These are phyloP conservation scores for Drosophila kohkoa DNA, from an alignment of 1,140 invertebrate genomes.

Conservation along the genomic window DNA sequence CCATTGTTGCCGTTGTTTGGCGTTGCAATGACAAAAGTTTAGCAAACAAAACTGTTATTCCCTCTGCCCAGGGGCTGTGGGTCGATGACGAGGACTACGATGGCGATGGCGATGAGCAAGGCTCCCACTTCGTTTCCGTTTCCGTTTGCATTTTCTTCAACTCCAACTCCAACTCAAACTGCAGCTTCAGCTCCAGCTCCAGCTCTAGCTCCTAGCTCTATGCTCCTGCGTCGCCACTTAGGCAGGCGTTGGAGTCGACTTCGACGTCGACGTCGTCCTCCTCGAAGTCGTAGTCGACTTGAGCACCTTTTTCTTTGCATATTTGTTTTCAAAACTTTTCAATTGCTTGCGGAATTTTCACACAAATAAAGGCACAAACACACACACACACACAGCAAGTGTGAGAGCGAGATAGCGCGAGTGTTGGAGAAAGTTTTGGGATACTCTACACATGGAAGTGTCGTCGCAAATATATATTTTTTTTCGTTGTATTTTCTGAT, in stretches of 20 bases:
- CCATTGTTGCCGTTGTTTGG: conserved; percentile 59
- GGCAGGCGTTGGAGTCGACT: conserved; percentile 43
- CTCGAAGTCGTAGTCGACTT: conserved; percentile 9
- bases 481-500: conserved; percentile 18
- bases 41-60: conserved; percentile 75
- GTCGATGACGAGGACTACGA: conserved; percentile 17
- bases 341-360: conserved; percentile 67
- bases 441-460: conserved; percentile 42
- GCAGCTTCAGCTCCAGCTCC: neutral
- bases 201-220: neutral
- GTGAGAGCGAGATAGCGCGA: conserved; percentile 12
- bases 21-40: conserved; percentile 72
- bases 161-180: neutral
- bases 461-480: conserved; percentile 35
- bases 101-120: neutral
- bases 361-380: conserved; percentile 47
- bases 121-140: conserved; percentile 30
- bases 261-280: neutral
- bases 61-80: conserved; percentile 34
- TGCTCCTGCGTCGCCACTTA: conserved; percentile 31
- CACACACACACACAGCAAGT: conserved; percentile 1
- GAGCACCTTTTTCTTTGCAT: conserved; percentile 80
- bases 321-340: conserved; percentile 78
- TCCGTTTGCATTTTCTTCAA: conserved; percentile 18
- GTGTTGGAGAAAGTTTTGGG: conserved; percentile 26